Evolutionary conservation across 30 jellyfish, hydroid and myxozoan species (phyloP), one percentile per base, ranked within the genome.

Genomic region (Turritopsis dohrnii): DNA sequence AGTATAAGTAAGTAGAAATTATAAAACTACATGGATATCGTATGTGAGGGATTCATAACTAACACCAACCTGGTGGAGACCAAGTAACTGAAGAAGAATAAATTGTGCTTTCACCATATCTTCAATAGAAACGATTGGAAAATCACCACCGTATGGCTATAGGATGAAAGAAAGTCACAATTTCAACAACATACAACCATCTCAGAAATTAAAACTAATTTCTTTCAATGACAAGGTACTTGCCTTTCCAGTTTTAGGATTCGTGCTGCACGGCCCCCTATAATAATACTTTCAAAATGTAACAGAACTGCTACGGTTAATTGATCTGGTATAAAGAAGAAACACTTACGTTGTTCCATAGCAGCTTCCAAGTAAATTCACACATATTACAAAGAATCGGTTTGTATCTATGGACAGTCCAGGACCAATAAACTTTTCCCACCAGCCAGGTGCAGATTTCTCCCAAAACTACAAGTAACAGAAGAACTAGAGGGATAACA

Each of bases 381-480:
- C 95, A 83, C 95, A 90, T 18, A 90, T 83, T 53, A 90, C 97
- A 79, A 29, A 77, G 71, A 52, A 90, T 86, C 86, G 85, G 66
- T 90, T 84, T 65, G 97, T 90, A 82, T 90, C 97, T 52, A 90
- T 71, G 71, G 81, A 84, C 16, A 87, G 74, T 24, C 87, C 89
- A 4, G 97, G 97, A 16, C 97, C 97, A 71, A 90, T 90, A 69
- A 90, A 90, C 26, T 86, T 86, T 54, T 90, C 97, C 97, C 97
- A 90, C 97, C 97, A 90, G 4, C 97, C 97, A 18, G 92, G 92
- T 71, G 60, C 83, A 22, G 97, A 90, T 52, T 90, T 66, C 52
- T 74, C 79, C 52, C 73, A 75, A 22, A 24, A 90, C 96, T 41
- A 41, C 60, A 41, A 41, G n/a, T n/a, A n/a, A n/a, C n/a, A n/a